A percentile compares a stretch with the other conserved stretches of the same genome.
These are phyloP conservation scores for Andrena praecox DNA, from an alignment of 2,888 invertebrate genomes.

Conservation along the genomic window DNA sequence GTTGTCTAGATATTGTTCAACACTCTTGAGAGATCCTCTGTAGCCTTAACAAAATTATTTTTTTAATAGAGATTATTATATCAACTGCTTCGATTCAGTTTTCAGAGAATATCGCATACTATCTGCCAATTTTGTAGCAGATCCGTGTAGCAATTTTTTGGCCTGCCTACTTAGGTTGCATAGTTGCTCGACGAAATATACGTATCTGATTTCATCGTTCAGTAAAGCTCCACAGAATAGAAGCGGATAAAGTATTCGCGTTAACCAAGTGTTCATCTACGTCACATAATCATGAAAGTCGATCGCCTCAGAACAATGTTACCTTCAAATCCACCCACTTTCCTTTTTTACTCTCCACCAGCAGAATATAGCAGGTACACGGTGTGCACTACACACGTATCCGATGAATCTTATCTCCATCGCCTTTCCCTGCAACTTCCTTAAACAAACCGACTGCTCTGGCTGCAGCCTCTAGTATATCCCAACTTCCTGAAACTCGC, in stretches of 20 bases:
- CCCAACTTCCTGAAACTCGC: background rate
- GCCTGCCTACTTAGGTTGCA: too few species aligned
- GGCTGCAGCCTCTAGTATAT: too few species aligned
- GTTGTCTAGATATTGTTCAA: too few species aligned
- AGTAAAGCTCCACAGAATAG: background rate
- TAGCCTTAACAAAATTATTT: too few species aligned
- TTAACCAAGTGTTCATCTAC: background rate
- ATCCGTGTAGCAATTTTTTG: too few species aligned
- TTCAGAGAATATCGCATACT: too few species aligned
- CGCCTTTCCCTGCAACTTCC: background rate
- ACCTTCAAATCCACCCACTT: background rate
- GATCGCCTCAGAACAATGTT: background rate
- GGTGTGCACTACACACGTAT: background rate
- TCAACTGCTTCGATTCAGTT: too few species aligned
- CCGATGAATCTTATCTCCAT: slow-evolving; percentile 10
- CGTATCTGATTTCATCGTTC: background rate
- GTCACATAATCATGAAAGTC: slow-evolving; percentile 18
- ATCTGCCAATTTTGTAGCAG: too few species aligned
- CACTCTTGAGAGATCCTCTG: too few species aligned
- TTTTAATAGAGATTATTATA: too few species aligned
- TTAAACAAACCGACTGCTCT: slow-evolving; percentile 4
- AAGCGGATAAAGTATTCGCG: background rate
- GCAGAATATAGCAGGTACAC: background rate
- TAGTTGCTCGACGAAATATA: too few species aligned
- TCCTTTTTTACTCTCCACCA: background rate